phyloP scores from a whole-genome alignment of 2,888 invertebrate genomes.

The Geophilus truncorum region DNA sequence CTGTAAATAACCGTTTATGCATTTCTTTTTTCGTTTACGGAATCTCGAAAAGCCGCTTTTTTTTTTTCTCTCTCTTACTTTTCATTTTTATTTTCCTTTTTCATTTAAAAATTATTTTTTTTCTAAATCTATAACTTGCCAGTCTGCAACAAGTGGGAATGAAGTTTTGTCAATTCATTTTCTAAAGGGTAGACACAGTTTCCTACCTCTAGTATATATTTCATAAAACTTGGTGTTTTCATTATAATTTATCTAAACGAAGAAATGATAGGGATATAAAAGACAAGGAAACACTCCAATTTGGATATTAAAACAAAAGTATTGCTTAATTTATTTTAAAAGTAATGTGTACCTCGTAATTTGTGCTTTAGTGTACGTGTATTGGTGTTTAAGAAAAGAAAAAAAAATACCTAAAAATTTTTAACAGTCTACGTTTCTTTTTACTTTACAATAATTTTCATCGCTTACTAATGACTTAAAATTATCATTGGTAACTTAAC shows the following conservation, averaged over 20 bases:
- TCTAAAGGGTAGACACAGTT: slow-evolving; percentile 12
- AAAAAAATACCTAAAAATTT: slow-evolving; percentile 10
- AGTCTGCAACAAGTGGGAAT: background rate
- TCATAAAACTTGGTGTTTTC: slow-evolving; percentile 33
- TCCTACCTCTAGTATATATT: slow-evolving; percentile 14
- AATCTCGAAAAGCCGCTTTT: background rate
- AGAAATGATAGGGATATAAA: slow-evolving; percentile 13
- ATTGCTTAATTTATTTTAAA: slow-evolving; percentile 34
- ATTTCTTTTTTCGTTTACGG: background rate
- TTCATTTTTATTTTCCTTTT: background rate
- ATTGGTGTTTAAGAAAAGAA: slow-evolving; percentile 30
- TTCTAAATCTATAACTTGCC: background rate
- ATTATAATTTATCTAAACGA: slow-evolving; percentile 32
- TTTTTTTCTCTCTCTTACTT: no score
- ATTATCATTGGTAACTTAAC: background rate
- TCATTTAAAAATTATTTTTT: background rate
- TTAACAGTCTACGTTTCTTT: background rate
- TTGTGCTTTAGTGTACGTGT: slow-evolving; percentile 35
- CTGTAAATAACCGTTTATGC: background rate
- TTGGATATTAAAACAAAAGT: slow-evolving; percentile 25
- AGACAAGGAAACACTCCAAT: slow-evolving; percentile 21
- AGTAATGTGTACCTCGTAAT: slow-evolving; percentile 30
- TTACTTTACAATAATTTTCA: background rate
- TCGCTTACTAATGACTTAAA: background rate
- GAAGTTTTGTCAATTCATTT: background rate